Evolutionary conservation across 2,113 vertebrate genomes (phyloP).

Genomic region (Stigmatopora nigra): DNA sequence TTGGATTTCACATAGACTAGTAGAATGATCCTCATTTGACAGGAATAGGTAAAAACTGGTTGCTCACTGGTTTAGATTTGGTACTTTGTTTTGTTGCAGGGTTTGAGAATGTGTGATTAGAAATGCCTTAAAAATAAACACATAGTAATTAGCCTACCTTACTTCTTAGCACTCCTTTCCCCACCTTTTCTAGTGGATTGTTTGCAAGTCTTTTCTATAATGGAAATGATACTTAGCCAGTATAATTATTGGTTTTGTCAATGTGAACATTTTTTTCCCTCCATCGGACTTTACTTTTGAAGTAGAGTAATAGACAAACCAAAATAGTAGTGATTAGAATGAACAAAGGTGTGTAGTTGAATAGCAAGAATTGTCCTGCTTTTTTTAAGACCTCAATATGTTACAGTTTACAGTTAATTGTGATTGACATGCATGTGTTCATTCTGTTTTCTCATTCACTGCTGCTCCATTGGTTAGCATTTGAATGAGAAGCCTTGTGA

Average conservation of each 20-base stretch:
- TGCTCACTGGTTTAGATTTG: background rate
- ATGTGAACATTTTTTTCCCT: background rate
- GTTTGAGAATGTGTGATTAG: background rate
- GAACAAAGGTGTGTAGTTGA: background rate
- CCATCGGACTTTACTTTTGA: background rate
- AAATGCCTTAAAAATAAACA: background rate
- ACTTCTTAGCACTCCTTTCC: background rate
- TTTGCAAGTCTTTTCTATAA: background rate
- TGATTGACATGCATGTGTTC: slow-evolving; percentile 32
- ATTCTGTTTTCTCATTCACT: slow-evolving; percentile 41
- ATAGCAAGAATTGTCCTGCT: too few species aligned
- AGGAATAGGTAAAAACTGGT: background rate
- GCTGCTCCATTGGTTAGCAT: slow-evolving; percentile 71
- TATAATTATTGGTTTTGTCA: background rate
- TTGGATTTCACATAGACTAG: background rate
- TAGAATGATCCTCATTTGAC: slow-evolving; percentile 1
- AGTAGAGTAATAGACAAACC: background rate
- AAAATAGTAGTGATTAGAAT: background rate
- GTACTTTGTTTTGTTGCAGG: background rate
- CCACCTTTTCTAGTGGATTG: background rate
- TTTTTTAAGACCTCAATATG: background rate
- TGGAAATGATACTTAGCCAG: background rate
- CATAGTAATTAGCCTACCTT: background rate
- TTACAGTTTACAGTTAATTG: background rate
- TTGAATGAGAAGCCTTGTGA: slow-evolving; percentile 83